Conservation (phyloP, 2,888 invertebrate species). For the Piscicola geometra region DNA sequence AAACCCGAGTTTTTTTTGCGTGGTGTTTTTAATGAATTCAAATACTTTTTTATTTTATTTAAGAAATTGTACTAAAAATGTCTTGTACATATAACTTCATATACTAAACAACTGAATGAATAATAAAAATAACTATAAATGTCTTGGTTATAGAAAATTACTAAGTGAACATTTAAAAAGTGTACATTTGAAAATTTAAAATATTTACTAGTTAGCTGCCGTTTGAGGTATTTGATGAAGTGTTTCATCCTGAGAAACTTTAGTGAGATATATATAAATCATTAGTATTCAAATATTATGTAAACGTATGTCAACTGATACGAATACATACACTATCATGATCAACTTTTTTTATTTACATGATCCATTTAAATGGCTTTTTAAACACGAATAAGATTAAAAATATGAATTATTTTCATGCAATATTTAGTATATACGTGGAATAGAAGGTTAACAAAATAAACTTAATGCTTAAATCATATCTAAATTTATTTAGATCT, state of each 20-base stretch:
- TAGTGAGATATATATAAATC: neutral
- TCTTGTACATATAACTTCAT: neutral
- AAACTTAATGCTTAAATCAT: no score
- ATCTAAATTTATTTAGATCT: neutral
- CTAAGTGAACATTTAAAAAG: neutral
- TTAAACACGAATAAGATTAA: no score
- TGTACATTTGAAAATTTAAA: neutral
- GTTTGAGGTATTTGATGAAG: neutral
- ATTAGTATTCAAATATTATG: neutral
- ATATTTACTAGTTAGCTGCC: constrained; percentile 22
- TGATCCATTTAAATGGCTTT: neutral
- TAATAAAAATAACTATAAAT: constrained; percentile 13
- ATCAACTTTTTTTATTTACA: neutral
- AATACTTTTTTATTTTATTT: neutral
- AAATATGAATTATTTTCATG: no score
- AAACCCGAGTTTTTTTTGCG: neutral
- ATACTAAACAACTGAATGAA: neutral
- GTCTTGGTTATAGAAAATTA: neutral
- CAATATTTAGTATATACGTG: neutral
- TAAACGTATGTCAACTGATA: no score
- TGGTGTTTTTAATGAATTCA: neutral
- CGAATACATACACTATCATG: constrained; percentile 5
- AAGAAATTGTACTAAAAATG: neutral
- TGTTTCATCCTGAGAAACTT: constrained; percentile 16
- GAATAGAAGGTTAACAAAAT: neutral